These are phyloP conservation scores for Mercenaria mercenaria DNA, from an alignment of 1,140 invertebrate genomes.

Conservation along the genomic window DNA sequence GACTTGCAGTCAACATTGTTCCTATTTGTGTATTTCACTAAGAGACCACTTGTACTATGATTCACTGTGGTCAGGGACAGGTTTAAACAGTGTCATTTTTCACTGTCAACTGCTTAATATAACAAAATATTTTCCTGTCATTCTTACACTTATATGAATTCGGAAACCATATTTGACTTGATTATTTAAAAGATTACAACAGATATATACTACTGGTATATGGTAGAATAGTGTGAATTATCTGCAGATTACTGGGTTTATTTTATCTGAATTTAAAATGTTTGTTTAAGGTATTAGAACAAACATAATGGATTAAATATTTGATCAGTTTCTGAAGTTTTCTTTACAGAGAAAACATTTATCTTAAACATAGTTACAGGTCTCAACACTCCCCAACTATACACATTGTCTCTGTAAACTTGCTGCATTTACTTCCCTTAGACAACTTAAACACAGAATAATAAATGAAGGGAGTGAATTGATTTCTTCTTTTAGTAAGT, in stretches of 20 bases:
- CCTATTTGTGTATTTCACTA: not conserved
- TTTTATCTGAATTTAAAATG: slow-evolving; percentile 40
- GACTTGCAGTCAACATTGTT: no score
- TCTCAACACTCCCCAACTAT: no score
- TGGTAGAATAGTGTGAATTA: not conserved
- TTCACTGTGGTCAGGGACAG: not conserved
- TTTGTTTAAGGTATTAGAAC: slow-evolving; percentile 23
- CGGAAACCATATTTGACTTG: not conserved
- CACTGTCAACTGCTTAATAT: not conserved
- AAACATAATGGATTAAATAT: not conserved
- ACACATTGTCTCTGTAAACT: no score
- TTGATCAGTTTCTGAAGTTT: not conserved
- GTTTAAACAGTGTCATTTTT: not conserved
- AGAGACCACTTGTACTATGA: not conserved
- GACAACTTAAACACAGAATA: not conserved
- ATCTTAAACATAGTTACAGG: not conserved
- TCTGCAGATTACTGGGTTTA: not conserved
- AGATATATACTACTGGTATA: not conserved
- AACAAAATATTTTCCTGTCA: not conserved
- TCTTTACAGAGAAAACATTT: slow-evolving; percentile 10
- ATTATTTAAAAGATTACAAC: not conserved
- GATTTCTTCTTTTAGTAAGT: not conserved
- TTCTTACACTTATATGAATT: not conserved
- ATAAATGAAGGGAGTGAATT: not conserved
- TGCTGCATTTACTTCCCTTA: not conserved